A percentile compares a stretch with the other conserved stretches of the same genome.
Evolutionary conservation across 2,797 vertebrate species (phyloP).

Genomic region (Crypturellus tataupa): DNA sequence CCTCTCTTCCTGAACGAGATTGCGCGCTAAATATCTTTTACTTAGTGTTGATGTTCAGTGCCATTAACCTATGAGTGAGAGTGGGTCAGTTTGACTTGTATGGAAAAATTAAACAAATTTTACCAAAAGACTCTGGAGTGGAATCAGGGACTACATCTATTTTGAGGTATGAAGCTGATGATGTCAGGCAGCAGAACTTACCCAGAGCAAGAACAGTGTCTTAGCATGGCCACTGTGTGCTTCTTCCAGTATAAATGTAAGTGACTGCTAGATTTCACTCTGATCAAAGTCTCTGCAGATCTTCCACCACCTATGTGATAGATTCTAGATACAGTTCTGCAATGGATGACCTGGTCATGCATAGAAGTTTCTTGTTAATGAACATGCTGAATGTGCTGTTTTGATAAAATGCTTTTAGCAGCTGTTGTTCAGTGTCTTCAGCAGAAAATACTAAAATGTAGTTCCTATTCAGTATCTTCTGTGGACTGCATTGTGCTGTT

Average conservation of each 20-base stretch:
- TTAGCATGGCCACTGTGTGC: not conserved
- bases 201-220: constrained; percentile 31
- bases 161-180: not conserved
- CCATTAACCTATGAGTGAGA: not conserved
- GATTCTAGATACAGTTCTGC: constrained; percentile 17
- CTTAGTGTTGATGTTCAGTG: not conserved
- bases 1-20: constrained; percentile 1
- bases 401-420: constrained; percentile 50
- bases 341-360: constrained; percentile 20
- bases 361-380: constrained; percentile 36
- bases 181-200: constrained; percentile 15
- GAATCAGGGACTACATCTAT: not conserved
- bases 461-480: constrained; percentile 20
- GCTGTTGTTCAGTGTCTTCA: constrained; percentile 23
- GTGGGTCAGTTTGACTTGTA: not conserved
- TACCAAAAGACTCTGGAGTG: not conserved
- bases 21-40: not conserved
- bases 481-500: constrained; percentile 6
- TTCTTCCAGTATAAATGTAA: not conserved
- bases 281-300: constrained; percentile 16
- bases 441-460: constrained; percentile 34
- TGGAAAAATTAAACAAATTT: not conserved
- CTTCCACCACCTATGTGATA: not conserved
- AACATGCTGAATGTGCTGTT: constrained; percentile 36
- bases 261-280: not conserved